Conservation (phyloP, 1,140 invertebrate genomes). For the Drosophila truncata region DNA sequence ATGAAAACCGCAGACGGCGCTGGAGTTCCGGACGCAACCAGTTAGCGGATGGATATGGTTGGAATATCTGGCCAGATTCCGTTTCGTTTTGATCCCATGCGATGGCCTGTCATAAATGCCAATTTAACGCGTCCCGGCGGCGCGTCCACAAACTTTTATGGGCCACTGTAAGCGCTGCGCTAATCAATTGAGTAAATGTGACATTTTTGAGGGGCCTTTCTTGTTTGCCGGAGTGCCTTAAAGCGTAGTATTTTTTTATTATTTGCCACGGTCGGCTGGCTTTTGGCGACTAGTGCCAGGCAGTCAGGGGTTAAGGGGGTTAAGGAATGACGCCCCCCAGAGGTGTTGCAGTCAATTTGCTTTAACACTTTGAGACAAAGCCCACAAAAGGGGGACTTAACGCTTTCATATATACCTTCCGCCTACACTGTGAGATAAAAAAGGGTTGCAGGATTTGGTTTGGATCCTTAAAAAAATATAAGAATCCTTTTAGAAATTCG, state of each 20-base stretch:
- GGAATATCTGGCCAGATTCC: conserved; percentile 12
- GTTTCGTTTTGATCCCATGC: background rate
- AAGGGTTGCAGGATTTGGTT: background rate
- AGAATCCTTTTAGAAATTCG: background rate
- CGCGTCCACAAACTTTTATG: conserved; percentile 41
- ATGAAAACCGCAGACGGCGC: background rate
- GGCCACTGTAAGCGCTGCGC: conserved; percentile 44
- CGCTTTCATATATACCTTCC: conserved; percentile 19
- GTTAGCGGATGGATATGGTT: conserved; percentile 14
- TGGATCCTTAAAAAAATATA: background rate
- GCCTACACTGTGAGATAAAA: conserved; percentile 24
- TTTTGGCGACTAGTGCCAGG: conserved; percentile 21
- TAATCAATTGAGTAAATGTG: conserved; percentile 53
- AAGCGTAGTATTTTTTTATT: conserved; percentile 14
- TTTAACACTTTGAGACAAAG: conserved; percentile 55
- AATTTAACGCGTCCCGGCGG: conserved; percentile 41
- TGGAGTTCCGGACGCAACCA: conserved; percentile 26
- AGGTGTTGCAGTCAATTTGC: conserved; percentile 44
- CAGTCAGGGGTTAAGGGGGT: conserved; percentile 30
- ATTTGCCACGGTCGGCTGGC: conserved; percentile 29
- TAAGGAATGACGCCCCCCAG: conserved; percentile 22
- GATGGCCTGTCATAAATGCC: conserved; percentile 35
- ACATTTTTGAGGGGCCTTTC: conserved; percentile 43
- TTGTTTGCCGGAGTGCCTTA: conserved; percentile 30
- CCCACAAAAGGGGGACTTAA: conserved; percentile 29